Evolutionary conservation across 2,113 vertebrate genomes (phyloP).

Genomic region (Alexandromys fortis): DNA sequence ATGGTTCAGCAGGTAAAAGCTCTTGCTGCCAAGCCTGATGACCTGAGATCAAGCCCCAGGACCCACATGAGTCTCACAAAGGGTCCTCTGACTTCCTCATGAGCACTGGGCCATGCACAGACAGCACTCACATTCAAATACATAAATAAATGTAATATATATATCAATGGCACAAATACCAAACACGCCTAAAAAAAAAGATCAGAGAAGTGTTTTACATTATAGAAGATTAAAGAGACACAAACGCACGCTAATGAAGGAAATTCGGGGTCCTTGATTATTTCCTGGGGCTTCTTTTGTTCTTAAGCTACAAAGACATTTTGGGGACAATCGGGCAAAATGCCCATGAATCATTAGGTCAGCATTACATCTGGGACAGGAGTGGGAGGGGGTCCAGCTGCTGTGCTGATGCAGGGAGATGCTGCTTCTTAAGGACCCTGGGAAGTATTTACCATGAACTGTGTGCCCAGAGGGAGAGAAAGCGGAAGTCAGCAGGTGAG

Average conservation of each 20-base stretch:
- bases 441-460: background rate
- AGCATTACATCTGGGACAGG: background rate
- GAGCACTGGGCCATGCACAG: background rate
- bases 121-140: background rate
- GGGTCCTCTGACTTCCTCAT: background rate
- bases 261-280: background rate
- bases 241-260: rapidly evolving
- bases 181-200: background rate
- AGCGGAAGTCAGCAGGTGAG: rapidly evolving
- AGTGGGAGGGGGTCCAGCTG: background rate
- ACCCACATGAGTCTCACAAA: background rate
- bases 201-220: background rate
- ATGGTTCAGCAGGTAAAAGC: background rate
- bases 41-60: background rate
- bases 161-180: background rate
- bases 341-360: background rate
- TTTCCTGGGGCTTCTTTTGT: background rate
- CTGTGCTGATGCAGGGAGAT: background rate
- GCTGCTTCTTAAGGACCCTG: background rate
- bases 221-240: conserved; percentile 17
- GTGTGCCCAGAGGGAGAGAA: background rate
- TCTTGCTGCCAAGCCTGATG: background rate
- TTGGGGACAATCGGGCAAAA: background rate
- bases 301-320: background rate
- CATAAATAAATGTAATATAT: background rate